phyloP scores from a whole-genome alignment of 2,797 vertebrate genomes.

The Selene dorsalis region DNA sequence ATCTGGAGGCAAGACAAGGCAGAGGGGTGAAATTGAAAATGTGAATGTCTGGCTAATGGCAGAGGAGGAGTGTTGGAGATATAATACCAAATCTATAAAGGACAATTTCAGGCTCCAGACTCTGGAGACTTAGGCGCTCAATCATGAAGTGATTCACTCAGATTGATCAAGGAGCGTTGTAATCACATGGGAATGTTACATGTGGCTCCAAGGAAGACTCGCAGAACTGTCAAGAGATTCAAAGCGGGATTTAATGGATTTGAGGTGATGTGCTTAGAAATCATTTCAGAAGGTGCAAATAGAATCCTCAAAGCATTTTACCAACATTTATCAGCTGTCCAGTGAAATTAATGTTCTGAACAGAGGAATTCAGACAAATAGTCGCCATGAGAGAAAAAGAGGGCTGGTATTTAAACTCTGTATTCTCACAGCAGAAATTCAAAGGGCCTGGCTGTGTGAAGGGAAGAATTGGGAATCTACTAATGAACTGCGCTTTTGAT shows the following conservation, averaged over 20 bases:
- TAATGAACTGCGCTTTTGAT: slow-evolving; percentile 61
- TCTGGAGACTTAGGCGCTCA: slow-evolving; percentile 69
- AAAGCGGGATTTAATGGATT: slow-evolving; percentile 74
- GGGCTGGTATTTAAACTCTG: slow-evolving; percentile 22
- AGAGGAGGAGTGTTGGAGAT: slow-evolving; percentile 64
- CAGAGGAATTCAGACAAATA: slow-evolving; percentile 40
- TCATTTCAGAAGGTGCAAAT: slow-evolving; percentile 71
- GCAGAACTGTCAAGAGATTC: slow-evolving; percentile 64
- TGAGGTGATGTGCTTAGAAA: slow-evolving; percentile 73
- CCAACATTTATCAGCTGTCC: slow-evolving; percentile 75
- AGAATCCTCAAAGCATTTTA: slow-evolving; percentile 73
- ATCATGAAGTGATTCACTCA: slow-evolving; percentile 76
- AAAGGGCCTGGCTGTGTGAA: slow-evolving; percentile 34
- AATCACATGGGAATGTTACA: slow-evolving; percentile 78
- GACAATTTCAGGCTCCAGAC: slow-evolving; percentile 77
- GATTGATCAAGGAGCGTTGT: slow-evolving; percentile 79
- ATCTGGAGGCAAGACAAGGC: slow-evolving; percentile 68
- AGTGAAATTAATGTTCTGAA: slow-evolving; percentile 63
- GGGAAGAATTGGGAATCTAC: slow-evolving; percentile 55
- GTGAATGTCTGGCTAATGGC: slow-evolving; percentile 74
- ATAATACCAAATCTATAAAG: slow-evolving; percentile 82
- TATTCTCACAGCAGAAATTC: slow-evolving; percentile 47
- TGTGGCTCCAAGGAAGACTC: slow-evolving; percentile 61
- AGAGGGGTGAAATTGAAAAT: slow-evolving; percentile 77
- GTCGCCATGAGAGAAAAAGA: slow-evolving; percentile 26